Percentiles rank a stretch among this genome's conserved stretches.
Conservation (phyloP, 2,113 vertebrate genomes). For the Tapirus terrestris region DNA sequence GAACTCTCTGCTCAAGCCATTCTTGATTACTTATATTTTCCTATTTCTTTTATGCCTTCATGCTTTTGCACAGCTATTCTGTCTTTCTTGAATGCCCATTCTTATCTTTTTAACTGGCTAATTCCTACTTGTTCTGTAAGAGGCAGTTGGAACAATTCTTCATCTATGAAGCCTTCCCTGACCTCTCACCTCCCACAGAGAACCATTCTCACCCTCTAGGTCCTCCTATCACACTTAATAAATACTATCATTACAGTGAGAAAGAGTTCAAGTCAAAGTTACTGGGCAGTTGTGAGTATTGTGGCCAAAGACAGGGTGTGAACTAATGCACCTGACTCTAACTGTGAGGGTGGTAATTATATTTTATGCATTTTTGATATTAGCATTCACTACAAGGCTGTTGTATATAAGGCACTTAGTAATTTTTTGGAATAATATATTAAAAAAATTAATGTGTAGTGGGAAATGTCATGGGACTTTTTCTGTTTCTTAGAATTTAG, state of each 20-base stretch:
- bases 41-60: slow-evolving; percentile 44
- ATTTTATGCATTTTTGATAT: background rate
- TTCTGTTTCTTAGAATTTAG: background rate
- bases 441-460: background rate
- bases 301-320: background rate
- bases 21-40: slow-evolving; percentile 50
- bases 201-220: slow-evolving; percentile 35
- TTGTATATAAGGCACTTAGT: background rate
- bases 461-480: background rate
- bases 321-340: background rate
- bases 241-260: background rate
- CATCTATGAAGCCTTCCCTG: slow-evolving; percentile 20
- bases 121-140: slow-evolving; percentile 31
- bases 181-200: slow-evolving; percentile 5
- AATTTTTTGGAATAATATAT: background rate
- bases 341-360: background rate
- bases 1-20: background rate
- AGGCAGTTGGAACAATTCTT: slow-evolving; percentile 18
- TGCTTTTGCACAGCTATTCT: slow-evolving; percentile 21
- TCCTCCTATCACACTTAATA: slow-evolving; percentile 34
- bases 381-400: background rate
- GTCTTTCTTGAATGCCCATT: slow-evolving; percentile 10
- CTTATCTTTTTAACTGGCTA: slow-evolving; percentile 48
- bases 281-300: background rate
- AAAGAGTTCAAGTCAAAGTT: slow-evolving; percentile 24